Evolutionary conservation across 2,113 vertebrate species (phyloP).

Genomic region (Nothobranchius furzeri): DNA sequence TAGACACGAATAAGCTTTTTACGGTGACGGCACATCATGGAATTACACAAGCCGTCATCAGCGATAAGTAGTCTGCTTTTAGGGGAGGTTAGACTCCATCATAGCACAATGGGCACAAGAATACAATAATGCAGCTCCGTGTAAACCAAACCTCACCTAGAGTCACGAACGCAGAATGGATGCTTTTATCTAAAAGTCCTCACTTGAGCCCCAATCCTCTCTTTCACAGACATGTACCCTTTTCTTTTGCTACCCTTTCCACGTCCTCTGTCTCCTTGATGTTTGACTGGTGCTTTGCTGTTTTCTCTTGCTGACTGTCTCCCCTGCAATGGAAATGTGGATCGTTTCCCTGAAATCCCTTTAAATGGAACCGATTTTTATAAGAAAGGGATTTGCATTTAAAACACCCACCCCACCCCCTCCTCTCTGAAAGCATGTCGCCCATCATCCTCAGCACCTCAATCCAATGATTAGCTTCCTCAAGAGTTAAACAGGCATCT

Average conservation of each 20-base stretch:
- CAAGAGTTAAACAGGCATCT: slow-evolving; percentile 80
- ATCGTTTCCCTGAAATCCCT: slow-evolving; percentile 83
- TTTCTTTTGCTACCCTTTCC: slow-evolving; percentile 72
- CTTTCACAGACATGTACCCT: slow-evolving; percentile 64
- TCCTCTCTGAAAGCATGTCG: slow-evolving; percentile 64
- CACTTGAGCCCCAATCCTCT: slow-evolving; percentile 57
- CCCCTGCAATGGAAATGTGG: slow-evolving; percentile 78
- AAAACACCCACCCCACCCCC: slow-evolving; percentile 74
- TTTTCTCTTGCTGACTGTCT: slow-evolving; percentile 75
- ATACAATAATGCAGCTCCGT: slow-evolving; percentile 30
- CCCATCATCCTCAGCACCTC: slow-evolving; percentile 75
- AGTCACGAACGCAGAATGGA: slow-evolving; percentile 42
- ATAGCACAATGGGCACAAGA: slow-evolving; percentile 16
- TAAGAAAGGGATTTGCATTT: slow-evolving; percentile 87
- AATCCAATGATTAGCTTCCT: slow-evolving; percentile 80
- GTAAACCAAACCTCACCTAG: slow-evolving; percentile 45
- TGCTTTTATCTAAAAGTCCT: slow-evolving; percentile 58
- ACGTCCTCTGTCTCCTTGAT: slow-evolving; percentile 74
- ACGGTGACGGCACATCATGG: too few species aligned
- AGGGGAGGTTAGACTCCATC: slow-evolving; percentile 14
- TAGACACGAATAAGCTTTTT: background rate
- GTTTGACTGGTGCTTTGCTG: slow-evolving; percentile 72
- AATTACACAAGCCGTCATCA: background rate
- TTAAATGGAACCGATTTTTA: slow-evolving; percentile 86
- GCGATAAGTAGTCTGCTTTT: slow-evolving; percentile 4